Evolutionary conservation across 2,888 invertebrate species (phyloP), one percentile per base, ranked within the genome.

Genomic region (Nycteola revayana): DNA sequence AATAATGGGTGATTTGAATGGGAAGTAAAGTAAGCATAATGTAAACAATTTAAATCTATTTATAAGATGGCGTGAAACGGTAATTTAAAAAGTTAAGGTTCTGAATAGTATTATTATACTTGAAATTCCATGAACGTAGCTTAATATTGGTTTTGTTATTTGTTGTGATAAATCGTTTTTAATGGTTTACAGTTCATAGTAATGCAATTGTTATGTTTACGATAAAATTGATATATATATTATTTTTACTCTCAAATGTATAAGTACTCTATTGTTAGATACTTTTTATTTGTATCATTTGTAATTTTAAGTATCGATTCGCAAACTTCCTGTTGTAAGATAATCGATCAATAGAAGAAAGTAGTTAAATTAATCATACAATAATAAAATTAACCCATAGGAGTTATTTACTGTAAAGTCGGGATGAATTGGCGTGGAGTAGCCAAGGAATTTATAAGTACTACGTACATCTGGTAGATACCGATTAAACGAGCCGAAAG

Each of bases 281-380:
- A 28, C 28, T 36, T 52, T 32, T n/a, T n/a, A n/a, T n/a, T n/a
- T n/a, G n/a, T n/a, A n/a, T n/a, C n/a, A n/a, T n/a, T n/a, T n/a
- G n/a, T n/a, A n/a, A 14, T 5, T 14, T 14, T 14, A 14, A 14
- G 14, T 14, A 14, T 14, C 14, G 14, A 14, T 14, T 14, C 5
- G 2, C 14, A 14, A 14, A 14, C 34, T n/a, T 24, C 8, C 8
- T 39, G 43, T 28, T 30, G 22, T 53, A 50, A 41, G 39, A 40
- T 42, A 42, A 48, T 50, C 42, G 42, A 52, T 56, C 48, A 50
- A 58, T 58, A 53, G 58, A 41, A 25, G 53, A 44, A 47, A 41
- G 49, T 70, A 67, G 63, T 41, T 66, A 65, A 62, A 63, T 55
- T 66, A 69, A 62, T 62, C 48, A 55, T 63, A 71, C 53, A 59